A percentile compares a stretch with the other conserved stretches of the same genome.
phyloP scores from a whole-genome alignment of 2,797 vertebrate genomes.

The Momotus momota region DNA sequence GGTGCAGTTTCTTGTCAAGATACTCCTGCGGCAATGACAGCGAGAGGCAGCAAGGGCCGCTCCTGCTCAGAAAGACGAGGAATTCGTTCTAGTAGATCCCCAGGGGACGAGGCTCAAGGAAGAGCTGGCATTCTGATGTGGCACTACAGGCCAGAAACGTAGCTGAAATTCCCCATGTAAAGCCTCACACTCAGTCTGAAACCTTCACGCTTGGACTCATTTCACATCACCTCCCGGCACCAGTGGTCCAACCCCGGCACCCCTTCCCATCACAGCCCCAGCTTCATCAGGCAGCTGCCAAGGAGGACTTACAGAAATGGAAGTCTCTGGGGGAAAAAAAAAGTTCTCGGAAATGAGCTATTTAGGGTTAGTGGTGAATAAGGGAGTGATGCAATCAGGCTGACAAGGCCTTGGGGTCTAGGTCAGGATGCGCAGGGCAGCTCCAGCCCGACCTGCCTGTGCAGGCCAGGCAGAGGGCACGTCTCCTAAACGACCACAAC shows the following conservation, averaged over 20 bases:
- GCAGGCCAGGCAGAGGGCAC: not conserved
- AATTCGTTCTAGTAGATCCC: not conserved
- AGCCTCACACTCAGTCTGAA: not conserved
- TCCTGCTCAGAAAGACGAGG: not conserved
- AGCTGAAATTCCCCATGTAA: not conserved
- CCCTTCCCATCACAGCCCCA: not conserved
- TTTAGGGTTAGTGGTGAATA: not conserved
- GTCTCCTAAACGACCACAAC: not conserved
- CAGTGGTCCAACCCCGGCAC: not conserved
- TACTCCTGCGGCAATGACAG: not conserved
- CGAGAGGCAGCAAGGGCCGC: not conserved
- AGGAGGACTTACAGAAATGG: not conserved
- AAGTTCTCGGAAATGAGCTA: fast-evolving
- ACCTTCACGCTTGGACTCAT: fast-evolving
- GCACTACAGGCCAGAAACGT: not conserved
- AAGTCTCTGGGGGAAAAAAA: not conserved
- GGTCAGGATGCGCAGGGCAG: not conserved
- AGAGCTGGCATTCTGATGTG: not conserved
- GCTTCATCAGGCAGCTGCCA: not conserved
- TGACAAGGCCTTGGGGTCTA: fast-evolving
- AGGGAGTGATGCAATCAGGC: fast-evolving
- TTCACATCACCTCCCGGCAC: not conserved
- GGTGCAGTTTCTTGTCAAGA: not conserved
- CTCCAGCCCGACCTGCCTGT: fast-evolving
- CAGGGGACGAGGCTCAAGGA: not conserved